Evolutionary conservation across 2,797 vertebrate species (phyloP).

Genomic region (Danio kyathit): DNA sequence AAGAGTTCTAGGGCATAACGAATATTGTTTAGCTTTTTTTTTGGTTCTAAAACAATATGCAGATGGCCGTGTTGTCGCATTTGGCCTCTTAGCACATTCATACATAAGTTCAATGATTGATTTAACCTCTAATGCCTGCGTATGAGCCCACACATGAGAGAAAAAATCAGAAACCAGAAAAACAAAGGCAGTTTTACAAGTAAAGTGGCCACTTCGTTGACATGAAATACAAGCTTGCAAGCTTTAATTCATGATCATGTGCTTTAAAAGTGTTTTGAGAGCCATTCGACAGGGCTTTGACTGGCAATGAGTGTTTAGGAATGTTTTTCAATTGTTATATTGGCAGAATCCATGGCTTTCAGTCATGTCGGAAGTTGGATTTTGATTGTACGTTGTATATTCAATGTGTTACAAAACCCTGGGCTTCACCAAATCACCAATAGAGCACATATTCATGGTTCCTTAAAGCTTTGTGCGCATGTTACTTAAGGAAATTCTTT

Average conservation of each 20-base stretch:
- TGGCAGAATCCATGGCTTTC: slow-evolving; percentile 46
- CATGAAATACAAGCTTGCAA: slow-evolving; percentile 19
- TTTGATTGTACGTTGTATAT: slow-evolving; percentile 52
- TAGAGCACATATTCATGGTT: slow-evolving; percentile 67
- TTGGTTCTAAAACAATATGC: slow-evolving; percentile 67
- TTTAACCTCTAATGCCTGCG: slow-evolving; percentile 71
- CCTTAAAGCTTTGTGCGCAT: slow-evolving; percentile 72
- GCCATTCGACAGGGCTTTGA: slow-evolving; percentile 48
- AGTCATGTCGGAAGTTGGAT: slow-evolving; percentile 48
- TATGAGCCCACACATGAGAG: slow-evolving; percentile 54
- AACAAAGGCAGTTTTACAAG: slow-evolving; percentile 70
- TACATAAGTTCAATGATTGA: slow-evolving; percentile 57
- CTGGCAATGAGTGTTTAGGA: slow-evolving; percentile 61
- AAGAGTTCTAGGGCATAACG: slow-evolving; percentile 16
- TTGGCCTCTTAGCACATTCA: slow-evolving; percentile 61
- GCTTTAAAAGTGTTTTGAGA: slow-evolving; percentile 59
- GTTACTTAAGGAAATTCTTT: slow-evolving; percentile 72
- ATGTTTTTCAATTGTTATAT: slow-evolving; percentile 66
- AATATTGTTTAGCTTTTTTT: slow-evolving; percentile 64
- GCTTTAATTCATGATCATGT: slow-evolving; percentile 63
- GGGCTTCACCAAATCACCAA: slow-evolving; percentile 47
- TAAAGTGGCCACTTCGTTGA: slow-evolving; percentile 22
- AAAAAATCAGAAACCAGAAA: slow-evolving; percentile 40
- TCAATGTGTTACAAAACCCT: slow-evolving; percentile 48
- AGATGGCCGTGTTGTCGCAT: slow-evolving; percentile 59